Evolutionary conservation across 2,797 vertebrate species (phyloP).

Genomic region (Chaetodon trifasciatus): DNA sequence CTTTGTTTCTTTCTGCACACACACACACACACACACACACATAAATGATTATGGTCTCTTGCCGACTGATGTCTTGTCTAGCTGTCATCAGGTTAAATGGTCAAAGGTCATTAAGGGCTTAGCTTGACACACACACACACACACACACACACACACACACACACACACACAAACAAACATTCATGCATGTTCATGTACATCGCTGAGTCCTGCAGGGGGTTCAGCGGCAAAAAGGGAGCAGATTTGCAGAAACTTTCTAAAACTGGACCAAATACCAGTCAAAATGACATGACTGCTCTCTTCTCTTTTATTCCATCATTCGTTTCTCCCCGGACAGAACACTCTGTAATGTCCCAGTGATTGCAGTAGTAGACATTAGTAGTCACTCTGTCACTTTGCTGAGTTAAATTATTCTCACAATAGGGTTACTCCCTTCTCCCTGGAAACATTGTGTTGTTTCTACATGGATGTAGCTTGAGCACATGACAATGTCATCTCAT

Average conservation of each 20-base stretch:
- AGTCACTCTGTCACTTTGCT: not conserved
- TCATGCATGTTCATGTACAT: not conserved
- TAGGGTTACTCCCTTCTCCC: not conserved
- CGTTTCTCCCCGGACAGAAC: constrained; percentile 5
- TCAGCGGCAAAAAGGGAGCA: not conserved
- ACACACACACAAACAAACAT: not conserved
- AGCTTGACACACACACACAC: constrained; percentile 1
- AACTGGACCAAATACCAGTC: not conserved
- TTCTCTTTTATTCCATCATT: not conserved
- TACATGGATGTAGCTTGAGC: not conserved
- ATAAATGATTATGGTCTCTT: not conserved
- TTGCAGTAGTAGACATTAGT: not conserved
- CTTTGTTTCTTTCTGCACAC: not conserved
- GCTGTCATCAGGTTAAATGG: constrained; percentile 28
- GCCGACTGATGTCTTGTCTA: not conserved
- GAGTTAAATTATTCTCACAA: not conserved
- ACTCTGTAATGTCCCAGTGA: constrained; percentile 4
- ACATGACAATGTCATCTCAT: not conserved
- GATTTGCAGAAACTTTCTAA: not conserved
- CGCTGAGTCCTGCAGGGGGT: not conserved
- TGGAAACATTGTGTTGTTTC: not conserved
- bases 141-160: not conserved
- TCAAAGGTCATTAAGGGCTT: constrained; percentile 15
- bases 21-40: not conserved
- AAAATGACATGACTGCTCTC: not conserved